phyloP scores from a whole-genome alignment of 1,140 invertebrate species.

The Scaptomyza montana region DNA sequence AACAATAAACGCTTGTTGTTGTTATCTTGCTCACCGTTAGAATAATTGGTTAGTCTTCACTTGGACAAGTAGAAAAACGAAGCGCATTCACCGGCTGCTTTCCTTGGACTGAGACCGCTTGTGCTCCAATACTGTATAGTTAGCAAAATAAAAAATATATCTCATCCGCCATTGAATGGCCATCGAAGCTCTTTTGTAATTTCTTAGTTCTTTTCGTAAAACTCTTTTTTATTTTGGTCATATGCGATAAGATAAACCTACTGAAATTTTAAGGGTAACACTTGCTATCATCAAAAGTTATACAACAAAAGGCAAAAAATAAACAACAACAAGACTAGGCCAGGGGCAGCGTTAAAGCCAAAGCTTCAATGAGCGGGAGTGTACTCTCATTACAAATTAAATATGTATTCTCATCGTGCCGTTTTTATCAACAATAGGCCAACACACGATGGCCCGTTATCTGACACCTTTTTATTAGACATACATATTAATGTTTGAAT shows the following conservation, averaged over 20 bases:
- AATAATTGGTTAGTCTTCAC: slow-evolving; percentile 12
- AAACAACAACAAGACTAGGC: slow-evolving; percentile 17
- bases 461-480: slow-evolving; percentile 19
- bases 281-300: slow-evolving; percentile 66
- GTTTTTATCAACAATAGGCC: slow-evolving; percentile 33
- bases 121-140: not conserved
- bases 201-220: slow-evolving; percentile 8
- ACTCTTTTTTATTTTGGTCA: slow-evolving; percentile 11
- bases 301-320: slow-evolving; percentile 8
- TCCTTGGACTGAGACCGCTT: slow-evolving; percentile 56
- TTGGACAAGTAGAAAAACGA: slow-evolving; percentile 20
- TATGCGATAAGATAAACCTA: slow-evolving; percentile 71
- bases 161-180: slow-evolving; percentile 51
- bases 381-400: slow-evolving; percentile 8
- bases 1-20: slow-evolving; percentile 13
- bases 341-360: slow-evolving; percentile 19
- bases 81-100: slow-evolving; percentile 59
- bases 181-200: slow-evolving; percentile 40
- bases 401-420: slow-evolving; percentile 13
- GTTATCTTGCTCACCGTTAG: slow-evolving; percentile 63
- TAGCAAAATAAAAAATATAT: slow-evolving; percentile 1
- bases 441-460: slow-evolving; percentile 7
- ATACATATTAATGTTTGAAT: slow-evolving; percentile 4
- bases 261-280: slow-evolving; percentile 78
- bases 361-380: not conserved